A percentile compares a stretch with the other conserved stretches of the same genome.
phyloP scores from a whole-genome alignment of 2,888 invertebrate species.

The Seira sanloemensis region DNA sequence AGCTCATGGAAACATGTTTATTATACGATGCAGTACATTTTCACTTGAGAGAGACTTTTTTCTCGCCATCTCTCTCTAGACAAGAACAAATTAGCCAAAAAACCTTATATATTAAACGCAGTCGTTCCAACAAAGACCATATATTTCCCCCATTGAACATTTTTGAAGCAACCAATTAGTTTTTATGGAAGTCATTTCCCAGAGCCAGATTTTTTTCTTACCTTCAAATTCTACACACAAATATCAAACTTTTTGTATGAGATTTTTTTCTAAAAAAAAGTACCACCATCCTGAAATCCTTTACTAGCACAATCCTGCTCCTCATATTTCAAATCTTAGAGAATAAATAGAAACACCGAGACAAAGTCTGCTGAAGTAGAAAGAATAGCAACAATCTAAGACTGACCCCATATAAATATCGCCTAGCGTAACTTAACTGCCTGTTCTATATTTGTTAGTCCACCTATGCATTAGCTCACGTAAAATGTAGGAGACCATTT shows the following conservation, averaged over 20 bases:
- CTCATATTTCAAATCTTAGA: neutral
- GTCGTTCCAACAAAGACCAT: neutral
- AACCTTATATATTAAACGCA: no score
- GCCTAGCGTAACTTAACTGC: no score
- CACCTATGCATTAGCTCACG: no score
- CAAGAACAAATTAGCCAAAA: no score
- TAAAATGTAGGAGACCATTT: no score
- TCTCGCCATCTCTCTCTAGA: no score
- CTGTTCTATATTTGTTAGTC: no score
- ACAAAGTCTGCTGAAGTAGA: neutral
- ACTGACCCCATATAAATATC: no score
- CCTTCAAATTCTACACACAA: neutral
- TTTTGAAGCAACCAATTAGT: neutral
- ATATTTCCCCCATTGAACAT: neutral
- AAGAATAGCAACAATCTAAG: no score
- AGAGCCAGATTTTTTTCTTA: conserved; percentile 6
- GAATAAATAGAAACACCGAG: neutral
- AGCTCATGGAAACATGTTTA: no score
- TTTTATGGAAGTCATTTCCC: conserved; percentile 13
- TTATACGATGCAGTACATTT: no score
- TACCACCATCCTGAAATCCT: neutral
- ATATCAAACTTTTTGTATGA: neutral
- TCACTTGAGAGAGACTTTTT: no score
- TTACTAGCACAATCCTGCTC: neutral
- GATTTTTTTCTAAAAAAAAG: neutral